Evolutionary conservation across 2,797 vertebrate genomes (phyloP).

Genomic region (Numenius phaeopus): DNA sequence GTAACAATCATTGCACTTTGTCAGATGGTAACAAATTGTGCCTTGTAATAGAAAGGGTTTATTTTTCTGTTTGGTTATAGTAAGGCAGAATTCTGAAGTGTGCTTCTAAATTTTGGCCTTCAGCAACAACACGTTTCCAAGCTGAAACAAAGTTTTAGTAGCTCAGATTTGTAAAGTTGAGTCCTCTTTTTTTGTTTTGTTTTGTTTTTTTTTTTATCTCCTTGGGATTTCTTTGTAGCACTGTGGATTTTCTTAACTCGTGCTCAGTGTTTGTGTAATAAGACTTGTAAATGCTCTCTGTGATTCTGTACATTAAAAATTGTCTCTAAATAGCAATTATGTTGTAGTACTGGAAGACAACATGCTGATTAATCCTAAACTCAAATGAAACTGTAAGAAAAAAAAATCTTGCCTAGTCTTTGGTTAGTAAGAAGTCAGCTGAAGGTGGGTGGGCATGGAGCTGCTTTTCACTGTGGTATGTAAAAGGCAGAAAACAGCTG

Average conservation of each 20-base stretch:
- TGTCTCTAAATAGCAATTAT: background rate
- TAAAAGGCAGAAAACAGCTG: background rate
- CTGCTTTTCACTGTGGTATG: background rate
- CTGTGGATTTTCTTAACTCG: background rate
- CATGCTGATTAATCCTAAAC: background rate
- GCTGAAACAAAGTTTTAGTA: background rate
- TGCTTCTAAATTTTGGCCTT: background rate
- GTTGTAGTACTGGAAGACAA: background rate
- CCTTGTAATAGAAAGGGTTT: background rate
- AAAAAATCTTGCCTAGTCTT: background rate
- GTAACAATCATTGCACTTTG: background rate
- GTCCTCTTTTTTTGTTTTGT: background rate
- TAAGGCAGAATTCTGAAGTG: background rate
- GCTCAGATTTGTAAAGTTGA: background rate
- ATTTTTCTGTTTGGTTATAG: background rate
- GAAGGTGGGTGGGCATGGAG: background rate
- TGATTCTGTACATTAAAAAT: background rate
- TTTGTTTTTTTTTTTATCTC: rapidly evolving
- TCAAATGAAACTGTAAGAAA: background rate
- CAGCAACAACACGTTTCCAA: background rate
- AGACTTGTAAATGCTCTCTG: background rate
- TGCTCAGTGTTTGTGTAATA: background rate
- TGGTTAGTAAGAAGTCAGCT: background rate
- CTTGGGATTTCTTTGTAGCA: background rate
- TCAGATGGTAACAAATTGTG: background rate